phyloP scores from a whole-genome alignment of 2,113 vertebrate genomes.

The Corydoras sp. region DNA sequence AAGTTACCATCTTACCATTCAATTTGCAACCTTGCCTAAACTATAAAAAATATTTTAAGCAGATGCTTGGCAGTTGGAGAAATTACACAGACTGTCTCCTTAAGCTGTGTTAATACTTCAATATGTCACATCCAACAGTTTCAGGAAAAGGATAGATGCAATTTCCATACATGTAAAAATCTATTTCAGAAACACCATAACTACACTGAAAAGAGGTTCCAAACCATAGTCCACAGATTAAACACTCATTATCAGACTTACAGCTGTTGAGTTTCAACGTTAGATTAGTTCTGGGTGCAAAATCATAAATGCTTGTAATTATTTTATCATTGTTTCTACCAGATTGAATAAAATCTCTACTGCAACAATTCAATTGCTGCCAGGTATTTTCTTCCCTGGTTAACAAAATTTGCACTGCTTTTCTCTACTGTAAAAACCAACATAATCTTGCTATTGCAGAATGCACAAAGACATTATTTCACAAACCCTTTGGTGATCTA shows the following conservation, averaged over 20 bases:
- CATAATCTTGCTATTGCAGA: background rate
- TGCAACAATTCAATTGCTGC: background rate
- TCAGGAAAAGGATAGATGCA: background rate
- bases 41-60: conserved; percentile 9
- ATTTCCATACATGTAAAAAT: background rate
- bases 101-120: conserved; percentile 16
- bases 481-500: conserved; percentile 21
- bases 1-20: background rate
- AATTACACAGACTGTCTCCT: conserved; percentile 13
- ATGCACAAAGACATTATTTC: conserved; percentile 27
- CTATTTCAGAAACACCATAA: too few species aligned
- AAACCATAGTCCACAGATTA: background rate
- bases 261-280: background rate
- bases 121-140: background rate
- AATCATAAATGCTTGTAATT: too few species aligned
- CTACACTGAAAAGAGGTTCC: background rate
- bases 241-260: background rate
- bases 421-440: conserved; percentile 17
- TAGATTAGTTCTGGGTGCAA: too few species aligned
- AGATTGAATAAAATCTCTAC: too few species aligned
- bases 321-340: too few species aligned
- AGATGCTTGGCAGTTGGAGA: conserved; percentile 15
- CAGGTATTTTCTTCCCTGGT: conserved; percentile 10
- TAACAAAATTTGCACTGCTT: background rate
- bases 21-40: conserved; percentile 1